Conservation (phyloP, 2,113 vertebrate genomes). For the Megaceryle torquata region DNA sequence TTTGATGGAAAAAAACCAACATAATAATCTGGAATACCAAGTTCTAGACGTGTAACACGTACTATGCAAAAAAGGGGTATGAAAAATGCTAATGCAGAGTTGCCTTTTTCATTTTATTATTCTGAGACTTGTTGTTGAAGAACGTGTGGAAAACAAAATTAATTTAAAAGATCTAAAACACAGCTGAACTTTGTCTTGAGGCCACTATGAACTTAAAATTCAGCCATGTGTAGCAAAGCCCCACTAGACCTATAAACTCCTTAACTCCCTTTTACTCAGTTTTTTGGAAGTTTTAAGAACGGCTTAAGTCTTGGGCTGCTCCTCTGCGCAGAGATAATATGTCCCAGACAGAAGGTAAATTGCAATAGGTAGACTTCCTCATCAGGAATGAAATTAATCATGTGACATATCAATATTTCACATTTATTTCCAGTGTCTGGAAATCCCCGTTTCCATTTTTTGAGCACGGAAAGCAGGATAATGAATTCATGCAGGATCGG, state of each 20-base stretch:
- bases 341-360: conserved; percentile 34
- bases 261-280: conserved; percentile 53
- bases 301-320: conserved; percentile 25
- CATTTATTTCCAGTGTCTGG: conserved; percentile 8
- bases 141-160: background rate
- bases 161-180: background rate
- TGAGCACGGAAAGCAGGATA: background rate
- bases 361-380: conserved; percentile 3
- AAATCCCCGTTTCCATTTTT: background rate
- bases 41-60: background rate
- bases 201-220: conserved; percentile 21
- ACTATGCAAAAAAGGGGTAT: background rate
- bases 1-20: background rate
- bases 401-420: background rate
- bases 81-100: background rate
- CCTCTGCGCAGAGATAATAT: conserved; percentile 15
- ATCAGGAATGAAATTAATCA: conserved; percentile 7
- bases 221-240: conserved; percentile 1
- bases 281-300: conserved; percentile 46
- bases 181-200: conserved; percentile 20
- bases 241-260: conserved; percentile 44
- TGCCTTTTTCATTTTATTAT: background rate
- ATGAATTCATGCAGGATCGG: background rate
- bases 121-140: background rate
- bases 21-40: background rate